Base-by-base conservation (phyloP, 2,888 invertebrate species). In the Lamellibrachia columna region DNA sequence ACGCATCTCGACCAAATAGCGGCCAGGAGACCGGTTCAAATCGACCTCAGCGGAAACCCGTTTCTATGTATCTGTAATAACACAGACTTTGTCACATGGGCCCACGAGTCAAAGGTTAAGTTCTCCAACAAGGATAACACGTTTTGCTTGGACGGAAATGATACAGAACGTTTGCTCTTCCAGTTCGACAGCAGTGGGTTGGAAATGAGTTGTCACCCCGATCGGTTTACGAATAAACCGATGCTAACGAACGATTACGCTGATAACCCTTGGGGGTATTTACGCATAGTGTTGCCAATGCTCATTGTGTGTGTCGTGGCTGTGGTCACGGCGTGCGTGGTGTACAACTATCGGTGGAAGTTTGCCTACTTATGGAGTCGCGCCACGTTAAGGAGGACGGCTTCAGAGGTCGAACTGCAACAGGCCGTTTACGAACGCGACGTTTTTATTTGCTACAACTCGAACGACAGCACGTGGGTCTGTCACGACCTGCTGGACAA, bases 401-500 rank as follows among this genome's bases (percentile, higher is more conserved):
- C 75, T 22, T 75, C 75, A 75, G 22, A 75, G 22, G 22, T 75
- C 75, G 22, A 75, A 75, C 75, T 75, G 15, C 22, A 75, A n/a
- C 75, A 75, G 75, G 75, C 22, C 15, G 75, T 75, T 75, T 96
- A 95, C 93, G 94, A 97, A 40, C 98, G 97, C 94, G 98, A 98
- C 93, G 97, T 98, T 0, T 98, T 98, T 94, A 97, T 98, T 0
- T 98, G 98, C 0, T 98, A 98, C 94, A 97, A 97, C 95, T 97
- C 97, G 92, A 97, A 97, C 90, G 98, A 98, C 94, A 96, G 97
- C 0, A 95, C 96, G 0, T 98, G 98, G 98, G 97, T 98, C 3
- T 95, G 97, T 92, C 97, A 97, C 52, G 97, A 97, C 11, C 96
- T 98, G 0, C 95, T 98, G 22, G 97, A 98, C 0, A 97, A 97